Evolutionary conservation across 2,888 invertebrate species (phyloP), one percentile per base, ranked within the genome.

Genomic region (Mythimna vitellina): DNA sequence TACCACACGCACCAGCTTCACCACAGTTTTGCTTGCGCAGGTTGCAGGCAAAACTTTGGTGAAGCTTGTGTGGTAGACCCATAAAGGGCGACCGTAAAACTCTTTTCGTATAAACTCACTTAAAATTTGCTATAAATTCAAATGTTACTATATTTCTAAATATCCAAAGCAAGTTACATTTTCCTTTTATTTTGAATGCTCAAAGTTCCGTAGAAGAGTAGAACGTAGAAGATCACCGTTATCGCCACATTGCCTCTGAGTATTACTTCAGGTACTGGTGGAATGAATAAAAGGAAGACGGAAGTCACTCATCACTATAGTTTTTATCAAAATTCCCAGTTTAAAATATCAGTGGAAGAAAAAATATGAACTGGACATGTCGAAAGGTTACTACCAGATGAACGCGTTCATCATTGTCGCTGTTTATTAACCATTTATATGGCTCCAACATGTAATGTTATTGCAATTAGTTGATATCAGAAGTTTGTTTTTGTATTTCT

Each of bases 211-310:
- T 92, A 91, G 91, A 89, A 86, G 85, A 87, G 82, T 92, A 92
- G 91, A 87, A 83, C 76, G 69, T 92, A 90, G 92, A 93, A 93
- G 93, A 93, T 70, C 80, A 32, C 38, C 79, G 70, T 60, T 68
- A 79, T 70, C 87, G 96, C 97, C 96, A 93, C 96, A 96, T 97
- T 97, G 97, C 97, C 96, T 97, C 97, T 98, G 99, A 99, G 99
- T 99, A 99, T 99, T 99, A 99, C 99, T 99, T 99, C 99, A 99
- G 99, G 99, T 99, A 99, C 99, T 99, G 99, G 99, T 98, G 96
- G 89, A 88, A 86, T 90, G 82, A 70, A 81, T 88, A 88, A 89
- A 86, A 84, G 83, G 87, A 90, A 90, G 87, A 80, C 78, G 77
- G 84, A 85, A 60, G 67, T 76, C 85, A 88, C 89, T 89, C 81